Evolutionary conservation across 1,140 invertebrate genomes (phyloP).

Genomic region (Muscidifurax raptorellus): DNA sequence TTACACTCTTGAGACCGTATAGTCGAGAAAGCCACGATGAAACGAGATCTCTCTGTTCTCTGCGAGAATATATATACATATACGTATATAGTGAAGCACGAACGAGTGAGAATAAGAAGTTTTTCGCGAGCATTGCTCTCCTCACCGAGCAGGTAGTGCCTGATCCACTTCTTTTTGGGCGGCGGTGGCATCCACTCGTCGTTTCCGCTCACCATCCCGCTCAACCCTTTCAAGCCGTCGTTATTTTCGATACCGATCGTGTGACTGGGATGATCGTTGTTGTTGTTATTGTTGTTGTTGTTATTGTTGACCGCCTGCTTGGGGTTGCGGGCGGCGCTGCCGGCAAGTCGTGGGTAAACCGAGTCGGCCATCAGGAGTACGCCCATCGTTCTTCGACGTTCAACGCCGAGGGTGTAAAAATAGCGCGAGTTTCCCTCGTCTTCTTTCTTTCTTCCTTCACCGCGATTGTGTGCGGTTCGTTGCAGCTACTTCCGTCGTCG

Average conservation of each 20-base stretch:
- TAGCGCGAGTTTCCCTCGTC: slow-evolving; percentile 7
- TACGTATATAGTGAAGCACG: not conserved
- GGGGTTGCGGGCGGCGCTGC: slow-evolving; percentile 34
- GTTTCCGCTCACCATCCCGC: slow-evolving; percentile 50
- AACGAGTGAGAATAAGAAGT: too few relatives aligned
- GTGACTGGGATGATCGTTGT: slow-evolving; percentile 53
- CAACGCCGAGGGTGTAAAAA: slow-evolving; percentile 36
- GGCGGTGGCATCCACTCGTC: slow-evolving; percentile 74
- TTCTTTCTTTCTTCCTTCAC: not conserved
- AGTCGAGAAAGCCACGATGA: too few relatives aligned
- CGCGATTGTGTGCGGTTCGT: too few relatives aligned
- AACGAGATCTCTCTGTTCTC: too few relatives aligned
- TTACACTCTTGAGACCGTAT: too few relatives aligned
- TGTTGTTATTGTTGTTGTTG: slow-evolving; percentile 38
- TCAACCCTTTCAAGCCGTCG: slow-evolving; percentile 42
- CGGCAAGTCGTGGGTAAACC: slow-evolving; percentile 55
- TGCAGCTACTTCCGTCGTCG: too few relatives aligned
- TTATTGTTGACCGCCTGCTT: slow-evolving; percentile 19
- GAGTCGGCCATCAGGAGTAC: slow-evolving; percentile 69
- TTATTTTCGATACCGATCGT: slow-evolving; percentile 22
- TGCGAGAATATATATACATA: too few relatives aligned
- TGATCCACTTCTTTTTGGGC: slow-evolving; percentile 85
- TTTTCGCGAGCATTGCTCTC: not conserved
- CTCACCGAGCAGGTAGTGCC: slow-evolving; percentile 79
- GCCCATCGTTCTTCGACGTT: slow-evolving; percentile 64